These are phyloP conservation scores for Macaria liturata DNA, from an alignment of 2,888 invertebrate genomes.

Conservation along the genomic window DNA sequence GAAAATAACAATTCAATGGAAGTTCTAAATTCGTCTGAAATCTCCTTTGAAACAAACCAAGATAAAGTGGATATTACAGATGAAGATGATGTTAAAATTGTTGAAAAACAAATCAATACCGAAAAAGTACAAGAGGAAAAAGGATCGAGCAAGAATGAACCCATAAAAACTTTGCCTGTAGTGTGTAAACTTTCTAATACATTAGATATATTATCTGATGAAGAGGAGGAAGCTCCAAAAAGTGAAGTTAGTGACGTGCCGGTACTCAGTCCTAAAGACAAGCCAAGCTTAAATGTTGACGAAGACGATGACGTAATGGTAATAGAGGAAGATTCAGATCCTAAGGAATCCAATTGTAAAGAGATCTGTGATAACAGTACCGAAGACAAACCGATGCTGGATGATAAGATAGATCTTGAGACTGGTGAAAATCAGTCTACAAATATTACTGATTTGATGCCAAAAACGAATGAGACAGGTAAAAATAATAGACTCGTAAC, in stretches of 20 bases:
- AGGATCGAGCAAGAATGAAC: background rate
- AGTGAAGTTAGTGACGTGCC: background rate
- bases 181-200: constrained; percentile 65
- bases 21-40: background rate
- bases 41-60: background rate
- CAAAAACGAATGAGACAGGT: constrained; percentile 40
- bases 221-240: constrained; percentile 56
- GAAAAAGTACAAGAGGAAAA: constrained; percentile 5
- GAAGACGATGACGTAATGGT: constrained; percentile 76
- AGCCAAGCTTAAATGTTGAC: constrained; percentile 63
- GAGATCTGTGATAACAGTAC: background rate
- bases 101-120: constrained; percentile 4
- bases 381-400: constrained; percentile 19
- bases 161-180: constrained; percentile 26
- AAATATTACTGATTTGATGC: constrained; percentile 23
- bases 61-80: constrained; percentile 25
- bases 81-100: constrained; percentile 22
- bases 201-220: constrained; percentile 70
- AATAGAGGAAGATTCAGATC: constrained; percentile 64
- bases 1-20: constrained; percentile 3
- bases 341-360: constrained; percentile 38
- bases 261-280: constrained; percentile 34
- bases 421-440: constrained; percentile 30
- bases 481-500: background rate
- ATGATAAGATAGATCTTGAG: constrained; percentile 30